Base-by-base conservation (phyloP, 2,113 vertebrate genomes). In the Cololabis saira region DNA sequence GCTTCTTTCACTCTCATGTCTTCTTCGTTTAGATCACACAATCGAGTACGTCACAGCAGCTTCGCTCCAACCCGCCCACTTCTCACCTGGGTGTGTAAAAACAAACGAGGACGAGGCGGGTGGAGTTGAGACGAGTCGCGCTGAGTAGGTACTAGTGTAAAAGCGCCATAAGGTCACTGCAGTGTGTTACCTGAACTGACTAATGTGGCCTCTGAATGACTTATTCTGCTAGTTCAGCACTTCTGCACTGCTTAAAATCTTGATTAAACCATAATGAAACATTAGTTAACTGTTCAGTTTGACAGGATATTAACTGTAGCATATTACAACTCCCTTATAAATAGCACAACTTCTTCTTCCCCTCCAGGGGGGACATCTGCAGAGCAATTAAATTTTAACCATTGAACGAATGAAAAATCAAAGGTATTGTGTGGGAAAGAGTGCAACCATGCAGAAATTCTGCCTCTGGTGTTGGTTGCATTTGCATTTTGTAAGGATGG, bases 351-450 rank as follows among this genome's bases (percentile, higher is more conserved):
- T 13, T 37, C n/a, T 52, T 1, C 24, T 18, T 3, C 22, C 44
- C 21, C n/a, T n/a, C n/a, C n/a, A n/a, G n/a, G n/a, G n/a, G n/a
- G n/a, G n/a, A n/a, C n/a, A n/a, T n/a, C n/a, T n/a, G n/a, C n/a
- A n/a, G 37, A 58, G 58, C 12, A 49, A 63, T 78, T 63, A 55
- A 71, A 72, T 37, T 56, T 68, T 76, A 21, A 59, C 22, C 51
- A 45, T 45, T 15, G 18, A 27, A 61, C 16, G 15, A 19, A 60
- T 57, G 4, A 42, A 61, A 61, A 42, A 48, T 52, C 42, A 71
- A 65, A 45, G 14, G 3, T 54, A 40, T 22, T 47, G 5, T 56
- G 24, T 41, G 30, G 49, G 14, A 47, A 64, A 18, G 47, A 6
- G 0, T 33, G 64, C 13, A 72, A n/a, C n/a, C n/a, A 19, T 44